Conservation (phyloP, 2,797 vertebrate species). For the Gastrophryne carolinensis region DNA sequence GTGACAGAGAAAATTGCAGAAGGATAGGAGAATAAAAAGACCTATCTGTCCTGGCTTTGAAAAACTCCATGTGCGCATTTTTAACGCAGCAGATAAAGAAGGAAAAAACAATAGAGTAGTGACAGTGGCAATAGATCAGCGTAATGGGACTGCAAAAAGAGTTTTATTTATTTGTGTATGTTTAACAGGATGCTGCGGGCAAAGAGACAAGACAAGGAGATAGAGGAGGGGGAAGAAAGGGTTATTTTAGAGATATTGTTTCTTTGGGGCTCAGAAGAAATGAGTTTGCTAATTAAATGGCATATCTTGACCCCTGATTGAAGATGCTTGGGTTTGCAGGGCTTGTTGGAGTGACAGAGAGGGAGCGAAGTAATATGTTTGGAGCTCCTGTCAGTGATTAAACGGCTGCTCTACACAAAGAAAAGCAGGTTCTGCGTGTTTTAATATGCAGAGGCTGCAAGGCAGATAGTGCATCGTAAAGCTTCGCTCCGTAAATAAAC, state of each 20-base stretch:
- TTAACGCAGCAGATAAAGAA: constrained; percentile 24
- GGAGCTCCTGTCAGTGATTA: constrained; percentile 54
- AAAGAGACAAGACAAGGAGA: background rate
- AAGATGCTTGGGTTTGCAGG: constrained; percentile 39
- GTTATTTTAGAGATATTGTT: constrained; percentile 8
- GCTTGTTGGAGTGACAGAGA: constrained; percentile 32
- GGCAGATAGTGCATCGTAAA: background rate
- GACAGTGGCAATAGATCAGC: constrained; percentile 46
- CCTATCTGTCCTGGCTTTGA: constrained; percentile 30
- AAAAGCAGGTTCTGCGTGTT: background rate
- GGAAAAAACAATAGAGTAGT: constrained; percentile 29
- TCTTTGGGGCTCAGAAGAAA: background rate
- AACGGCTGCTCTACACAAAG: constrained; percentile 36
- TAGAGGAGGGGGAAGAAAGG: constrained; percentile 9
- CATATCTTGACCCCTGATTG: constrained; percentile 7
- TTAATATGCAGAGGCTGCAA: background rate
- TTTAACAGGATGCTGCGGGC: constrained; percentile 27
- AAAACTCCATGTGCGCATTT: constrained; percentile 27
- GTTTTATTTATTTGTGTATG: constrained; percentile 46
- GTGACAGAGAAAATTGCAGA: constrained; percentile 37
- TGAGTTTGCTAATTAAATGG: constrained; percentile 44
- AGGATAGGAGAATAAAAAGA: constrained; percentile 27
- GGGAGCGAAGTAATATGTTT: constrained; percentile 48
- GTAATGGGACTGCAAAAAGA: constrained; percentile 40
- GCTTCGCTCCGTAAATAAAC: background rate